A percentile compares a stretch with the other conserved stretches of the same genome.
Conservation (phyloP, 2,113 vertebrate genomes). For the Nothocercus julius region DNA sequence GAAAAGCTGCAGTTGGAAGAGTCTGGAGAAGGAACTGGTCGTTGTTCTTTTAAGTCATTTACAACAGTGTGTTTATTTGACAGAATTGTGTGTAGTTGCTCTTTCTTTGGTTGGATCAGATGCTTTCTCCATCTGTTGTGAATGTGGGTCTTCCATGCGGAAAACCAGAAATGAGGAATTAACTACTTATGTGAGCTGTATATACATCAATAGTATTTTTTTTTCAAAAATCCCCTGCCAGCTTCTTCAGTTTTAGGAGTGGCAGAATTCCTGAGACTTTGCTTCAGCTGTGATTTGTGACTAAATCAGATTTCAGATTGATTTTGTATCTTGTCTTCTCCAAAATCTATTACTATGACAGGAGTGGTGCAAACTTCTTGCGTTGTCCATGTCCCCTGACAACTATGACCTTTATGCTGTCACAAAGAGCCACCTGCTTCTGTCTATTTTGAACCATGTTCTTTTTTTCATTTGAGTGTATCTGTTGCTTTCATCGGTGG, state of each 20-base stretch:
- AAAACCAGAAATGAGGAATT: background rate
- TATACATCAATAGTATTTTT: background rate
- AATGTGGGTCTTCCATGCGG: background rate
- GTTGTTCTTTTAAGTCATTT: background rate
- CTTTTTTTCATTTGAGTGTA: background rate
- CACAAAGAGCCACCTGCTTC: background rate
- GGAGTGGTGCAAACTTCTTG: background rate
- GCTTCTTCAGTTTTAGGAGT: background rate
- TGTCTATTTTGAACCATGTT: background rate
- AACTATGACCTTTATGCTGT: background rate
- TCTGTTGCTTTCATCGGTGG: background rate
- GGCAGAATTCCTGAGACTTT: background rate
- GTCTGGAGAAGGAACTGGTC: background rate
- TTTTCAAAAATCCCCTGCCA: background rate
- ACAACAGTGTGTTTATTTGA: background rate
- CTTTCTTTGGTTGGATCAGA: conserved; percentile 14
- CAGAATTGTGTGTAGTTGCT: background rate
- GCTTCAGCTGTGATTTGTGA: background rate
- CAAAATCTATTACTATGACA: background rate
- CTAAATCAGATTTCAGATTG: background rate
- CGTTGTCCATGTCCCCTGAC: rapidly evolving
- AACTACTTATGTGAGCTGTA: background rate
- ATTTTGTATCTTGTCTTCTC: background rate
- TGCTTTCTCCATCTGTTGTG: conserved; percentile 35
- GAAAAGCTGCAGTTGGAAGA: background rate